A percentile compares a stretch with the other conserved stretches of the same genome.
Evolutionary conservation across 1,140 invertebrate genomes (phyloP).

Genomic region (Apocrypta bakeri): DNA sequence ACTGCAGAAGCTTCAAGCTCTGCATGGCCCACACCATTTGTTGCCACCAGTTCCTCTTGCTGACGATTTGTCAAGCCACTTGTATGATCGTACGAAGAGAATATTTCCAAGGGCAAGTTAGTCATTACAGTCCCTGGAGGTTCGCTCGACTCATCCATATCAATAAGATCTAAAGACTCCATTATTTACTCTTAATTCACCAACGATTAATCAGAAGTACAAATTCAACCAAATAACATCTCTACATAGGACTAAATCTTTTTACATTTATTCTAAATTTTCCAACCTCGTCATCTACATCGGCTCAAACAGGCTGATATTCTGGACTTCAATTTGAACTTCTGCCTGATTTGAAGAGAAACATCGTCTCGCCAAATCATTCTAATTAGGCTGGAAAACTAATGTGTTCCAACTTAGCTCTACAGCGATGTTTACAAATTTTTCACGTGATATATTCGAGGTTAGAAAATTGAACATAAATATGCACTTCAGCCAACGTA

Average conservation of each 20-base stretch:
- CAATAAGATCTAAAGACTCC: background rate
- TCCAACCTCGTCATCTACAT: constrained; percentile 5
- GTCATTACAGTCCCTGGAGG: background rate
- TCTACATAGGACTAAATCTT: background rate
- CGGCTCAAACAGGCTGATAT: background rate
- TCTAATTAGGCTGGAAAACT: background rate
- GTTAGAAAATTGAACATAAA: background rate
- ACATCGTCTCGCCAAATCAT: constrained; percentile 12
- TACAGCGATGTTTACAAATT: background rate
- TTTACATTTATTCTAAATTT: background rate
- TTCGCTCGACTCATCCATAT: background rate
- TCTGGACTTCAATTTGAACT: background rate
- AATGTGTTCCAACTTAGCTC: background rate
- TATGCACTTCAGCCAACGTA: background rate
- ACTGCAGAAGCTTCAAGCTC: background rate
- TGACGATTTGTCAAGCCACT: background rate
- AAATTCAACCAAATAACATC: background rate
- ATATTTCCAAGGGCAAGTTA: background rate
- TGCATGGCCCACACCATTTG: background rate
- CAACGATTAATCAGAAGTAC: background rate
- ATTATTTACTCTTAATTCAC: background rate
- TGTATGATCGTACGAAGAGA: background rate
- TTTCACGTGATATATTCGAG: constrained; percentile 8
- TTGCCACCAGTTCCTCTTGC: background rate
- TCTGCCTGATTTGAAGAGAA: constrained; percentile 9